Percentiles rank a stretch among this genome's conserved stretches.
phyloP scores from a whole-genome alignment of 2,888 invertebrate genomes.

The Ariolimax columbianus region DNA sequence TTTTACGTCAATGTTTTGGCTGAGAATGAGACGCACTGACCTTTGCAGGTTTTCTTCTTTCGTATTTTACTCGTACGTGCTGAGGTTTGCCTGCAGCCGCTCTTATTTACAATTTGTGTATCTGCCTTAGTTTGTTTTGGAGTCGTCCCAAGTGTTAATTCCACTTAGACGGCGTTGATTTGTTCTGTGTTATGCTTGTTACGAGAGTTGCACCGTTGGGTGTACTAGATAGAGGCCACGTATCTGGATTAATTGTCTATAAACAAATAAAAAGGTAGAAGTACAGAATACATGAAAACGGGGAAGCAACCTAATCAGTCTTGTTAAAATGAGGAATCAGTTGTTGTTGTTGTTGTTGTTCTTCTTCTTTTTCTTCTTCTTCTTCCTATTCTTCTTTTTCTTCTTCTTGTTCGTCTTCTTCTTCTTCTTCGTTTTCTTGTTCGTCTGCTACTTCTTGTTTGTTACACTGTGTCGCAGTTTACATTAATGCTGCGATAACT shows the following conservation, averaged over 20 bases:
- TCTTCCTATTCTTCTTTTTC: no score
- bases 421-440: no score
- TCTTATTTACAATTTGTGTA: conserved; percentile 4
- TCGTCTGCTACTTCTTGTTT: no score
- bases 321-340: no score
- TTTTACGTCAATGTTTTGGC: not conserved
- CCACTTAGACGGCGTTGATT: not conserved
- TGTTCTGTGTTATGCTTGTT: not conserved
- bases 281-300: no score
- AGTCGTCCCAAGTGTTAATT: conserved; percentile 3
- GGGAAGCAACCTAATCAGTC: no score
- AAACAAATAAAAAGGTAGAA: not conserved
- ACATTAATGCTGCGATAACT: no score
- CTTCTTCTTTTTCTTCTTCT: no score
- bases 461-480: no score
- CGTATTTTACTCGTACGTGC: not conserved
- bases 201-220: not conserved
- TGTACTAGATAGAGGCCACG: no score
- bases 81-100: not conserved
- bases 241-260: not conserved
- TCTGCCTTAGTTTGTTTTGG: conserved; percentile 11
- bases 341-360: no score
- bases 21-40: conserved; percentile 5
- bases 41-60: not conserved
- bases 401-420: no score